phyloP scores from a whole-genome alignment of 2,888 invertebrate species.

The Timema podura region DNA sequence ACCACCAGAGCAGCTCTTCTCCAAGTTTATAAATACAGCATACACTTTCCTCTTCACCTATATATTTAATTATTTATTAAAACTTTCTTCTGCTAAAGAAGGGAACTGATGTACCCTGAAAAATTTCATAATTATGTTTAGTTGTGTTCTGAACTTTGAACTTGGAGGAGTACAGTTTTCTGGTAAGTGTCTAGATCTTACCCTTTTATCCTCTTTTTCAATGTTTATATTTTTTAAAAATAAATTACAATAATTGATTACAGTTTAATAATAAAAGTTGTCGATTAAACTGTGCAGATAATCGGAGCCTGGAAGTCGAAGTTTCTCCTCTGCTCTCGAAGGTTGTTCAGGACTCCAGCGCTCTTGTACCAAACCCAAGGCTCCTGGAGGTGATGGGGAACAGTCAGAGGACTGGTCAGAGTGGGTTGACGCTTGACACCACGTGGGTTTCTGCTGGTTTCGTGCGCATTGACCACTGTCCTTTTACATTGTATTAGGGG shows the following conservation, averaged over 20 bases:
- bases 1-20: too few species aligned
- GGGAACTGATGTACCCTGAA: too few species aligned
- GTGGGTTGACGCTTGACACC: neutral
- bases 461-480: too few species aligned
- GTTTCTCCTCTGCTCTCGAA: constrained; percentile 5
- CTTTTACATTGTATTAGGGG: too few species aligned
- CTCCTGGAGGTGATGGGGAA: neutral
- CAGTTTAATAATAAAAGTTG: neutral
- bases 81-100: too few species aligned
- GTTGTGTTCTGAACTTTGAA: too few species aligned
- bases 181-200: neutral
- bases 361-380: constrained; percentile 11
- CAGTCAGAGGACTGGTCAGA: neutral
- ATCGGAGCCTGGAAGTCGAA: neutral
- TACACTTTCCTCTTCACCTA: too few species aligned
- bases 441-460: neutral
- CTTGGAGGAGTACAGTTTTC: too few species aligned
- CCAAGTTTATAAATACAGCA: too few species aligned
- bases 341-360: constrained; percentile 2
- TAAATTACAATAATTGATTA: neutral
- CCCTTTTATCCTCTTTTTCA: neutral
- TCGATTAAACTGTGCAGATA: neutral
- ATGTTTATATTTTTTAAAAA: neutral
- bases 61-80: too few species aligned
- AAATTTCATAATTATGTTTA: too few species aligned